Base-by-base conservation (phyloP, 2,797 vertebrate species). In the Acanthiza pusilla region DNA sequence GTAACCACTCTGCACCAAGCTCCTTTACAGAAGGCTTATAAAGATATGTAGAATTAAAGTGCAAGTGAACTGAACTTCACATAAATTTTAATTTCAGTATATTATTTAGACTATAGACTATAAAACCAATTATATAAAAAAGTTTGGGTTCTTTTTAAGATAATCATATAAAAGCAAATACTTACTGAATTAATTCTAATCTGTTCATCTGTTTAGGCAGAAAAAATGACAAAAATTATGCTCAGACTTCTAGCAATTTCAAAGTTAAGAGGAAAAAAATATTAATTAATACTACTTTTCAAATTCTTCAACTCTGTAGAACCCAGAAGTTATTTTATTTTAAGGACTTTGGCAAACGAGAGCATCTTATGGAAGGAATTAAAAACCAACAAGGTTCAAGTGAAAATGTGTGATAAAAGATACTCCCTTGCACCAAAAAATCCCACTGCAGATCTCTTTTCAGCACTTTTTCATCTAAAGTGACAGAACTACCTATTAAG, bases 21-120 rank as follows among this genome's bases (percentile, higher is more conserved):
- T 86, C 50, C 47, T 96, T 88, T 90, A 94, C 76, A 88, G 95
- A 97, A 96, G 63, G 85, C 88, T 86, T 95, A 75, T 7, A 96
- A 93, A 94, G 68, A 97, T 48, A 88, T 9, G 38, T 23, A 73
- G 74, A 92, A 96, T 95, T 88, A 81, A 89, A 96, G 47, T 78
- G 90, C 85, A 95, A 94, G 55, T 51, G 54, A 58, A 95, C 67
- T 63, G 32, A 83, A 86, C 23, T 68, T 65, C 53, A 48, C 42
- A 65, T 13, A 48, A 26, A 76, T 38, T 65, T 74, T 54, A 15
- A 76, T 48, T 51, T 85, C 43, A 68, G 27, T 38, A 90, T 14
- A 38, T 74, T 86, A 7, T 80, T 79, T 66, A 53, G 16, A 65
- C 87, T 73, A 38, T 42, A 65, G 88, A 53, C 5, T 6, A 48